These are phyloP conservation scores for Willisornis vidua DNA, from an alignment of 2,113 vertebrate genomes.

Conservation along the genomic window DNA sequence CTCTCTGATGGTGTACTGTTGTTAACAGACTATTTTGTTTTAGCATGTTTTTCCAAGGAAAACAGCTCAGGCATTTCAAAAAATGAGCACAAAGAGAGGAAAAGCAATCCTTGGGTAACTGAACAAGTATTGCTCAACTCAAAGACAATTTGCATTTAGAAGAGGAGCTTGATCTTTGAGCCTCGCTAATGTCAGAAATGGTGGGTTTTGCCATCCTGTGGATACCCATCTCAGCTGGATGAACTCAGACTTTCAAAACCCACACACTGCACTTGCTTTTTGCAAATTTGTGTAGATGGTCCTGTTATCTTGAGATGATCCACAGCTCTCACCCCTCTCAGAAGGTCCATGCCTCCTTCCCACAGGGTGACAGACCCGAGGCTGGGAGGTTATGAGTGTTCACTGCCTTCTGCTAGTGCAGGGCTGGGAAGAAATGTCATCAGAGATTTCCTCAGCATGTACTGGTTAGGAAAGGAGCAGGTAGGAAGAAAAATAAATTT, in stretches of 20 bases:
- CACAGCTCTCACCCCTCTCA: too few relatives aligned
- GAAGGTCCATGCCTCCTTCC: neutral
- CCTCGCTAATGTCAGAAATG: fast-evolving
- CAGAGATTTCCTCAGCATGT: neutral
- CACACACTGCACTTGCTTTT: too few relatives aligned
- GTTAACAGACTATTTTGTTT: neutral
- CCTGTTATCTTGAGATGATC: neutral
- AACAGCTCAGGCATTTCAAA: neutral
- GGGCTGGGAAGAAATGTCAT: neutral
- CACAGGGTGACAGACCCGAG: neutral
- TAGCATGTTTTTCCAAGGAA: neutral
- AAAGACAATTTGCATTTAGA: neutral
- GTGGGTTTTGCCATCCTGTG: neutral
- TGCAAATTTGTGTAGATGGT: neutral
- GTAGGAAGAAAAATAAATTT: neutral
- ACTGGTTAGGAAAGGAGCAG: neutral
- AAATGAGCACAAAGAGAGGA: neutral
- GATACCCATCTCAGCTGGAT: neutral
- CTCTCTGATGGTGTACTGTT: neutral
- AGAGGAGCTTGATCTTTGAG: neutral
- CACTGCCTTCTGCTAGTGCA: neutral
- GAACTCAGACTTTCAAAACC: neutral
- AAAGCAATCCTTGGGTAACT: neutral
- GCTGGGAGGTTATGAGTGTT: neutral
- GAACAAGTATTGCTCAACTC: neutral